Evolutionary conservation across 1,140 invertebrate species (phyloP).

Genomic region (Limonius californicus): DNA sequence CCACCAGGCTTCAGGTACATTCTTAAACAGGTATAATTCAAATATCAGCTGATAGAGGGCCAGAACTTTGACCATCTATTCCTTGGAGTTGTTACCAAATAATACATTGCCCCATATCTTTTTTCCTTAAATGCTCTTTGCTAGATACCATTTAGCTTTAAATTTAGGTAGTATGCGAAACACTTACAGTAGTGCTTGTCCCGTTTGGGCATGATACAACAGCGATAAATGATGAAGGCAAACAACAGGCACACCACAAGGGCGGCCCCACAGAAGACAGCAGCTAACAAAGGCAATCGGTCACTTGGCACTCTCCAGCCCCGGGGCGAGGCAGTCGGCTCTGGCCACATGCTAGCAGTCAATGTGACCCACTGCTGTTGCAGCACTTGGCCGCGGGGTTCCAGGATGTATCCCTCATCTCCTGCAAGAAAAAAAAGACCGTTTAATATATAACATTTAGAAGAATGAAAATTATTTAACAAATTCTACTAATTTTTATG

Average conservation of each 20-base stretch:
- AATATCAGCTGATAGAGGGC: too few species aligned
- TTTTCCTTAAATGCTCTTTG: too few species aligned
- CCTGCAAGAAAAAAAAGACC: constrained; percentile 25
- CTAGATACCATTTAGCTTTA: too few species aligned
- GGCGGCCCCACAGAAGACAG: constrained; percentile 51
- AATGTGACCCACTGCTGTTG: constrained; percentile 52
- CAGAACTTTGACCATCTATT: too few species aligned
- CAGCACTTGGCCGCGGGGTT: constrained; percentile 36
- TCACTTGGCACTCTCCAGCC: constrained; percentile 49
- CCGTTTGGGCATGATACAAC: constrained; percentile 50
- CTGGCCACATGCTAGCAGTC: constrained; percentile 52
- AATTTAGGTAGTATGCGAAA: too few species aligned
- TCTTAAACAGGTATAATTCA: too few species aligned
- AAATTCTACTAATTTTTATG: too few species aligned
- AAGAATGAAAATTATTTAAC: too few species aligned
- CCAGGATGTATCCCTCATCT: constrained; percentile 24
- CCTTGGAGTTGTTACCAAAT: too few species aligned
- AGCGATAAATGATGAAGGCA: constrained; percentile 51
- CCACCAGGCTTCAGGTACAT: too few species aligned
- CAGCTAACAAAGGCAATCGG: constrained; percentile 51
- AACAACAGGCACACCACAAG: constrained; percentile 49
- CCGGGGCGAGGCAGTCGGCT: constrained; percentile 36
- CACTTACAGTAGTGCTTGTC: constrained; percentile 54
- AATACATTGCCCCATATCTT: too few species aligned
- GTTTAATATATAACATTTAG: too few species aligned